phyloP scores from a whole-genome alignment of 2,888 invertebrate species.

The Dyspetes luteomarginatus region DNA sequence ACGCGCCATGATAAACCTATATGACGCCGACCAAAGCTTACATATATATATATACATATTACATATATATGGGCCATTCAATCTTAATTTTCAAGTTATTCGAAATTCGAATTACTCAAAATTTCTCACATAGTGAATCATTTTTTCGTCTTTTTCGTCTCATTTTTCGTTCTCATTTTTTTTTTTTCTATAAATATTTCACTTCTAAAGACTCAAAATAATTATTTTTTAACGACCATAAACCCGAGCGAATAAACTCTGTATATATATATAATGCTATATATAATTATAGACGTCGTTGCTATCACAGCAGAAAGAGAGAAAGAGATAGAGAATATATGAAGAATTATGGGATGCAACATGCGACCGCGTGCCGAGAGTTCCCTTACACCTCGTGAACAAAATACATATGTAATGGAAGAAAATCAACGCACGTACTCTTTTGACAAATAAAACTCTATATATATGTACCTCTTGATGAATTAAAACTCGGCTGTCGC shows the following conservation, averaged over 20 bases:
- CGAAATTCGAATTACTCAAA: not conserved
- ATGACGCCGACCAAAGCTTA: constrained; percentile 7
- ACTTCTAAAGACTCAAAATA: too few species aligned
- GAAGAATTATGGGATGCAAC: not conserved
- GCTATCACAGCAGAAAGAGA: not conserved
- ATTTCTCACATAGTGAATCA: too few species aligned
- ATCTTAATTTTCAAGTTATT: not conserved
- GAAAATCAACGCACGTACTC: too few species aligned
- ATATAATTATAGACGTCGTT: not conserved
- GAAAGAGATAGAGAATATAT: not conserved
- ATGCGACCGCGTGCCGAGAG: not conserved
- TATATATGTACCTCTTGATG: constrained; percentile 51
- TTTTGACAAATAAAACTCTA: too few species aligned
- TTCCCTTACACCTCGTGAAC: not conserved
- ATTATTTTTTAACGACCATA: too few species aligned
- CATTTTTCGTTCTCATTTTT: too few species aligned
- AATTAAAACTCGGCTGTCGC: constrained; percentile 62
- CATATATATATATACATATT: not conserved
- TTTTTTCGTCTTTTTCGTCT: too few species aligned
- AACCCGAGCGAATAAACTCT: too few species aligned
- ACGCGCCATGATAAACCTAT: not conserved
- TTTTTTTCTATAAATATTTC: too few species aligned
- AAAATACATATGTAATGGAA: not conserved
- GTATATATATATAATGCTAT: too few species aligned
- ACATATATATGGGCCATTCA: not conserved